A percentile compares a stretch with the other conserved stretches of the same genome.
phyloP scores from a whole-genome alignment of 2,888 invertebrate species.

The Luffia ferchaultella region DNA sequence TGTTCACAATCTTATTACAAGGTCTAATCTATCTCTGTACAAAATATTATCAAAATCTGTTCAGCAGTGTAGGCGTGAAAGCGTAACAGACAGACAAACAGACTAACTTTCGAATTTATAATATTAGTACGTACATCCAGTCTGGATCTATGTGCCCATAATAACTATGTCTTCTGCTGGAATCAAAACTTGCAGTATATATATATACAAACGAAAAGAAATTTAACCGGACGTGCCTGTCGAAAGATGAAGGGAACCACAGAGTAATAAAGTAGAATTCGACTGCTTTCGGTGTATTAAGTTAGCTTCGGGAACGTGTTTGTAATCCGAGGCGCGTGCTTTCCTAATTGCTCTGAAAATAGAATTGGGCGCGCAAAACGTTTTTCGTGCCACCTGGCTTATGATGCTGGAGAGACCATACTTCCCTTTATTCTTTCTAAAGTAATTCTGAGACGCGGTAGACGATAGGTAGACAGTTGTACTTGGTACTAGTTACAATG shows the following conservation, averaged over 20 bases:
- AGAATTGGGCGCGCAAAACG: slow-evolving; percentile 27
- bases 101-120: background rate
- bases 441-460: too few relatives aligned
- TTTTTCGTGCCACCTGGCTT: slow-evolving; percentile 30
- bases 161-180: too few relatives aligned
- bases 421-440: too few relatives aligned
- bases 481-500: too few relatives aligned
- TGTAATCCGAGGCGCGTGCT: slow-evolving; percentile 21
- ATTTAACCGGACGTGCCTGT: background rate
- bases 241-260: background rate
- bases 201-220: background rate
- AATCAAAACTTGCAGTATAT: too few relatives aligned
- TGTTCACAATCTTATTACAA: background rate
- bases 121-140: background rate
- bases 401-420: slow-evolving; percentile 16
- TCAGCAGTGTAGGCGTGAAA: background rate
- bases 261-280: background rate
- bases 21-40: background rate
- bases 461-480: too few relatives aligned
- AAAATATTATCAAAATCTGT: background rate
- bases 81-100: background rate
- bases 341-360: slow-evolving; percentile 55
- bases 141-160: too few relatives aligned
- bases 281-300: background rate
- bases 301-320: background rate